Evolutionary conservation across 1,140 invertebrate species (phyloP).

Genomic region (Temnothorax longispinosus): DNA sequence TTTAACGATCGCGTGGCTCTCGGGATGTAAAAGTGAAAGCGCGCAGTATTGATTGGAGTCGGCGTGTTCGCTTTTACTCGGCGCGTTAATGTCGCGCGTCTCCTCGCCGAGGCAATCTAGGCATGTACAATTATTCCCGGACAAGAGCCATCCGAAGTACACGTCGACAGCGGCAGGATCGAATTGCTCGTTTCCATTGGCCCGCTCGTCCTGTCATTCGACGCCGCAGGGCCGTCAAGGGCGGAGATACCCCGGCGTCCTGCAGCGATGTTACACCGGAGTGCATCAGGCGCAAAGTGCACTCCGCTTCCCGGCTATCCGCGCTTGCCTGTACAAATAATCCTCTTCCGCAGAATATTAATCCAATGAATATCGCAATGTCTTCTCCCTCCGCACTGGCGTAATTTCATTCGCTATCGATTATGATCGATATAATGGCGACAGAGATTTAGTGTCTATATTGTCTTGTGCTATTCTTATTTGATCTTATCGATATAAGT

Average conservation of each 20-base stretch:
- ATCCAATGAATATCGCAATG: neutral
- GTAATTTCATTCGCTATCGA: neutral
- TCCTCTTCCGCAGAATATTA: slow-evolving; percentile 16
- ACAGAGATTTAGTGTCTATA: neutral
- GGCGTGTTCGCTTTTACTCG: slow-evolving; percentile 30
- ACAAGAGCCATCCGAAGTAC: slow-evolving; percentile 49
- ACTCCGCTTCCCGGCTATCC: slow-evolving; percentile 33
- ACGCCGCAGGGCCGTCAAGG: slow-evolving; percentile 54
- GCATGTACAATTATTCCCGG: slow-evolving; percentile 54
- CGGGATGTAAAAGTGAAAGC: neutral
- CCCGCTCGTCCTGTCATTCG: slow-evolving; percentile 52
- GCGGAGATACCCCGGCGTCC: slow-evolving; percentile 22
- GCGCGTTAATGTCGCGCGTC: slow-evolving; percentile 26
- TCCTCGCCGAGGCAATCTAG: slow-evolving; percentile 41
- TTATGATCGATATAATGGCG: neutral
- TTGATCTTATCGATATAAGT: neutral
- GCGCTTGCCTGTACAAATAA: slow-evolving; percentile 45
- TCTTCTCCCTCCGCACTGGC: neutral
- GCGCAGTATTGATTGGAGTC: neutral
- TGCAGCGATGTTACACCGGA: slow-evolving; percentile 45
- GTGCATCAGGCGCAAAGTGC: slow-evolving; percentile 55
- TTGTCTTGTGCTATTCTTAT: neutral
- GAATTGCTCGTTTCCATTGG: slow-evolving; percentile 61
- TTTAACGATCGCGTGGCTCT: neutral
- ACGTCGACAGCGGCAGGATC: slow-evolving; percentile 51